Base-by-base conservation (phyloP, 2,113 vertebrate species). In the Tamias sibiricus region DNA sequence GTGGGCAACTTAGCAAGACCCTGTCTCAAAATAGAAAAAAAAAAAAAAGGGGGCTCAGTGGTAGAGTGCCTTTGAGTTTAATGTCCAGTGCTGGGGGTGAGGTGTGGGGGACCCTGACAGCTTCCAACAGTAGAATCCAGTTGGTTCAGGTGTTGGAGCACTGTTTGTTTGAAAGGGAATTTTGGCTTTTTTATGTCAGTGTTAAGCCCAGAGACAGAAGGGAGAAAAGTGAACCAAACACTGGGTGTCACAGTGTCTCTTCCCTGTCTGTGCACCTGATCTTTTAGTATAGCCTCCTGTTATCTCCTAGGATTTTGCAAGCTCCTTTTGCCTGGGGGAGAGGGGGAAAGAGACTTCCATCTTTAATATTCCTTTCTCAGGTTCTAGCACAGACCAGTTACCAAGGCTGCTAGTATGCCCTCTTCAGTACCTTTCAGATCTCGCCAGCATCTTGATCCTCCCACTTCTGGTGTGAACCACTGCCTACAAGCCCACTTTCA, bases 91-190 rank as follows among this genome's bases (percentile, higher is more conserved):
- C 20, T 57, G 54, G 19, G 54, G 4, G n/a, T n/a, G 20, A 5
- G 1, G 17, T 2, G 19, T 19, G 54, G 19, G 22, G 13, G 49
- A 26, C 28, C 1, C 1, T 6, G 40, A 6, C 30, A 24, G 16
- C 62, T 87, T 37, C n/a, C 12, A 17, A 57, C 0, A 0, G 1
- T 17, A 44, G 76, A 72, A 17, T 64, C 68, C n/a, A 12, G 4
- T 62, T 40, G 47, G 47, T 42, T 35, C n/a, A 8, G 40, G 59
- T 49, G 24, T 71, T 42, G 74, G 68, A 8, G 72, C 54, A 42
- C n/a, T 20, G 24, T 62, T 75, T 69, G 49, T 54, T 80, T 79
- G 69, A 52, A 86, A 95, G 71, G 91, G 26, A 49, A 69, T 35
- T 52, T 72, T 42, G 37, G 32, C 35, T 68, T 72, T 68, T 75